phyloP scores from a whole-genome alignment of 2,113 vertebrate genomes.

The Ceyx melanurus region DNA sequence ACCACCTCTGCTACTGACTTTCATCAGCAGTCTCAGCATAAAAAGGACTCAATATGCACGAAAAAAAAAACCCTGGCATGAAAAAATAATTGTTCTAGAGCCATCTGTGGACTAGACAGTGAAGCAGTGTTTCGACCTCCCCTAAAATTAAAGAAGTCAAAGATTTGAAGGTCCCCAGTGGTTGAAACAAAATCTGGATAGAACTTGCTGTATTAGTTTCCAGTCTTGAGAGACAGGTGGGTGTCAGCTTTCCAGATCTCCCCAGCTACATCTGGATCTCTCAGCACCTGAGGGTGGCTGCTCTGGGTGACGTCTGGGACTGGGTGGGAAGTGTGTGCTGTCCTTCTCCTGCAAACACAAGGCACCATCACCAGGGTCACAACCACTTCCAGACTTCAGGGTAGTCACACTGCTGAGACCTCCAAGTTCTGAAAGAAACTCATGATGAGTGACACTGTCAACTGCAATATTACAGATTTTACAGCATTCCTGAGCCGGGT shows the following conservation, averaged over 20 bases:
- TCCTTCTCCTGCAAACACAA: neutral
- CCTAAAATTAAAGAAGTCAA: neutral
- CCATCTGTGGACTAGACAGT: neutral
- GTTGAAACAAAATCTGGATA: neutral
- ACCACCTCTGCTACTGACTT: neutral
- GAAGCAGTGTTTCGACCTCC: neutral
- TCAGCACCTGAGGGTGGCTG: neutral
- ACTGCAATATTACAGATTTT: neutral
- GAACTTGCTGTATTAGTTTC: neutral
- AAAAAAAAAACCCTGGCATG: neutral
- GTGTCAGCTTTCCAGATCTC: neutral
- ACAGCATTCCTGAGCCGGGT: neutral
- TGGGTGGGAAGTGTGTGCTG: rapidly evolving
- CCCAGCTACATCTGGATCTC: neutral
- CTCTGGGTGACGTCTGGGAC: rapidly evolving
- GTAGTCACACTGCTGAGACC: neutral
- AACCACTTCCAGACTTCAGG: neutral
- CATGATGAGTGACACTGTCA: neutral
- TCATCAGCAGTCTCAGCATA: neutral
- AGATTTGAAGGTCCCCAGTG: neutral
- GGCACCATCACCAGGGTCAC: neutral
- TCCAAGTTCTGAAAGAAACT: constrained; percentile 8
- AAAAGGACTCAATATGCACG: neutral
- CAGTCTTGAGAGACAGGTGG: neutral
- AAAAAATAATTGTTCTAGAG: neutral